Evolutionary conservation across 2,888 invertebrate species (phyloP).

Genomic region (Mylabris sibirica): DNA sequence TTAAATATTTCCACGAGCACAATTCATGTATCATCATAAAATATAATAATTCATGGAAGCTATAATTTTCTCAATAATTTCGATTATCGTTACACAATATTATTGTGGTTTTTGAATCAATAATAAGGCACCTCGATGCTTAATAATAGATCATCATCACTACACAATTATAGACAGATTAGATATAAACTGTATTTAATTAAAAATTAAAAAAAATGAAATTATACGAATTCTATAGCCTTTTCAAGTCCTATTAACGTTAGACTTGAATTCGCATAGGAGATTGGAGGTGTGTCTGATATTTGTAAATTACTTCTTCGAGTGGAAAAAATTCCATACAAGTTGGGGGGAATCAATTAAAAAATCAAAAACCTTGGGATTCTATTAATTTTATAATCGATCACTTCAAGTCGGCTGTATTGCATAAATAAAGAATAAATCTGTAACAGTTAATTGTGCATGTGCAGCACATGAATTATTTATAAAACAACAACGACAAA

Average conservation of each 20-base stretch:
- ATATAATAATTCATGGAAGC: slow-evolving; percentile 22
- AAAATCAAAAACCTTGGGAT: not conserved
- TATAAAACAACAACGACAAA: not conserved
- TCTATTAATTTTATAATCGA: not conserved
- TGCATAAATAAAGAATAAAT: not conserved
- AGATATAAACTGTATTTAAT: not conserved
- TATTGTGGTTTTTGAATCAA: not conserved
- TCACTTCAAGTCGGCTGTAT: not conserved
- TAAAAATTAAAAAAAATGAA: slow-evolving; percentile 19
- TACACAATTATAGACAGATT: not conserved
- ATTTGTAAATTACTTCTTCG: slow-evolving; percentile 6
- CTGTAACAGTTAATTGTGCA: not conserved
- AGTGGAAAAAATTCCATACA: not conserved
- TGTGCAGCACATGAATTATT: not conserved
- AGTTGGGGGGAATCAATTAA: not conserved
- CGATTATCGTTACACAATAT: not conserved
- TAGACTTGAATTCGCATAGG: not conserved
- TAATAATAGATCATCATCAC: not conserved
- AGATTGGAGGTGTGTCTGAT: slow-evolving; percentile 11
- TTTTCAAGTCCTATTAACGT: not conserved
- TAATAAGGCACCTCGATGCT: not conserved
- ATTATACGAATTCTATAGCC: slow-evolving; percentile 3
- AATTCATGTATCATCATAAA: slow-evolving; percentile 24
- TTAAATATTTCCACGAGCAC: slow-evolving; percentile 18
- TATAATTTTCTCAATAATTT: slow-evolving; percentile 13